Percentiles rank a stretch among this genome's conserved stretches.
Conservation (phyloP, 2,888 invertebrate species). For the Fissipunctia ypsillon region DNA sequence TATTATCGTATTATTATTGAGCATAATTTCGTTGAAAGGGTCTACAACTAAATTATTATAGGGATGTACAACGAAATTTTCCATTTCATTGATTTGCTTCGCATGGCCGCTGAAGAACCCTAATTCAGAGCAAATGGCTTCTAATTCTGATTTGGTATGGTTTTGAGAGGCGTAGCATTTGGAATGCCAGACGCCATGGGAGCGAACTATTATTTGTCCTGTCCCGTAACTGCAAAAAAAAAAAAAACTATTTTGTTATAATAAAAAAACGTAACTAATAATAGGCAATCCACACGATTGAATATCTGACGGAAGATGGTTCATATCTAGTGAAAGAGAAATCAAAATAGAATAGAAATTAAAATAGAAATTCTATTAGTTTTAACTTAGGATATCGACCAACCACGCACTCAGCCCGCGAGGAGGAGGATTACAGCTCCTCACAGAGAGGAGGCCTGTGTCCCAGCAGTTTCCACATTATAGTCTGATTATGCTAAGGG, state of each 20-base stretch:
- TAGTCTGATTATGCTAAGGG: background rate
- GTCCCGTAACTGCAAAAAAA: conserved; percentile 86
- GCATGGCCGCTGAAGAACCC: conserved; percentile 91
- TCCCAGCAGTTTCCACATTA: background rate
- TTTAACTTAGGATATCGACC: background rate
- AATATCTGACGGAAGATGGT: background rate
- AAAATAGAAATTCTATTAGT: background rate
- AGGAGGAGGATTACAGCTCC: background rate
- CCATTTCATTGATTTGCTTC: conserved; percentile 77
- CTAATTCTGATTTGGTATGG: conserved; percentile 89
- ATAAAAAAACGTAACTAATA: background rate
- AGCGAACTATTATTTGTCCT: conserved; percentile 92
- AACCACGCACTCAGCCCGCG: background rate
- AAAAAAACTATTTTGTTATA: background rate
- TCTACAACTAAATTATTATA: conserved; percentile 80
- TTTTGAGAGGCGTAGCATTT: conserved; percentile 91
- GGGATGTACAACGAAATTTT: conserved; percentile 70
- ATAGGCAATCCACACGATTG: background rate
- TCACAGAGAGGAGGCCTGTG: background rate
- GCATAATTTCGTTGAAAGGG: conserved; percentile 79
- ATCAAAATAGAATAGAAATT: background rate
- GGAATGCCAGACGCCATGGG: conserved; percentile 93
- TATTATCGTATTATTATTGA: conserved; percentile 83
- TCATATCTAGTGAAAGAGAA: background rate
- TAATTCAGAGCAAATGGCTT: conserved; percentile 91